Evolutionary conservation across 2,113 vertebrate species (phyloP), one percentile per base, ranked within the genome.

Genomic region (Sebastes schlegelii): DNA sequence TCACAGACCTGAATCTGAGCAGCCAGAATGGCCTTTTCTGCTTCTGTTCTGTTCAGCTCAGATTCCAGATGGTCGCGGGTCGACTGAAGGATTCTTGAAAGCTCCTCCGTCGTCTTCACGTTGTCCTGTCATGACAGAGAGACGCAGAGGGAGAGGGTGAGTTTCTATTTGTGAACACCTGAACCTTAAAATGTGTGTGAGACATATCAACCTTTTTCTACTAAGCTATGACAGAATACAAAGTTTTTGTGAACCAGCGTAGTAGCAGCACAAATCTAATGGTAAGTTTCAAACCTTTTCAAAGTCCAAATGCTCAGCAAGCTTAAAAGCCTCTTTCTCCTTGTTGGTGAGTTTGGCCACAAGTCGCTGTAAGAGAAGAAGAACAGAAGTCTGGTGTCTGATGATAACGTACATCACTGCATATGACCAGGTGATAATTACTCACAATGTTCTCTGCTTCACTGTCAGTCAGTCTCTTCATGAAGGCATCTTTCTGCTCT

Each of bases 401-500:
- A 65, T 8, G 23, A 72, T 23, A 8, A 19, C 1, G 0, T 54
- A 8, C 6, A 54, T 16, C 16, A 2, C 1, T 12, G 48, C 5
- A 42, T n/a, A 0, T 7, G 19, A 63, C 1, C 51, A 6, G 14
- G 11, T 8, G 34, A 16, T 43, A 5, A 26, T 23, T 26, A 86
- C 94, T 94, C 93, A 99, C 98, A 69, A 93, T 90, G 88, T 96
- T 99, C 79, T 98, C 96, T 11, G 96, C 91, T 88, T 99, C 97
- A 0, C 92, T 87, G 45, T 97, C 95, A 0, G 92, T 83, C 83
- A 99, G 76, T 67, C 93, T 95, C 85, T 94, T 95, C 86, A 96
- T 92, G 0, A 98, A 77, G 0, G 75, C 11, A 12, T 95, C 95
- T 51, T 95, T 97, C 43, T 95, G 93, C 17, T 96, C 96, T 57